phyloP scores from a whole-genome alignment of 2,113 vertebrate species.

The Ramphastos sulfuratus region DNA sequence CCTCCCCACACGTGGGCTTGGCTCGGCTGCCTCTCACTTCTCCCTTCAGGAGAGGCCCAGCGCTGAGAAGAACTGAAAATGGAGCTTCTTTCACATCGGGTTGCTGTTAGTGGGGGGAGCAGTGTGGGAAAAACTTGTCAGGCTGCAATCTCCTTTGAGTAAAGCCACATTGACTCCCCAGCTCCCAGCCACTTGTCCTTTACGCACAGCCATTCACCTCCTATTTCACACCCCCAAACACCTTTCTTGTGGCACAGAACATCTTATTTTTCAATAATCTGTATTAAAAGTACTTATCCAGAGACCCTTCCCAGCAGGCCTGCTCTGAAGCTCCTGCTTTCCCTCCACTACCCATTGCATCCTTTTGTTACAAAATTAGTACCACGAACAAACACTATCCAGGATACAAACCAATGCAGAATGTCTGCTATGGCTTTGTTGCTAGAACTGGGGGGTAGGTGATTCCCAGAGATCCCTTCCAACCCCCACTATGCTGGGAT shows the following conservation, averaged over 20 bases:
- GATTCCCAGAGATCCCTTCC: no score
- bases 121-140: neutral
- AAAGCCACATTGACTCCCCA: constrained; percentile 12
- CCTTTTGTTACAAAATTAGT: neutral
- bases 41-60: neutral
- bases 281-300: neutral
- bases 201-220: neutral
- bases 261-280: neutral
- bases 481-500: no score
- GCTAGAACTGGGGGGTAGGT: neutral
- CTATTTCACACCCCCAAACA: neutral
- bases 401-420: neutral
- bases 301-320: neutral
- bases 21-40: neutral
- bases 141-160: neutral
- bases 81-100: neutral
- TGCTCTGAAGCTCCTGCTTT: neutral
- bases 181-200: neutral
- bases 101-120: fast-evolving
- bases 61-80: neutral
- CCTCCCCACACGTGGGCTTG: fast-evolving
- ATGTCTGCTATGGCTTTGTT: neutral
- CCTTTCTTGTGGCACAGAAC: neutral
- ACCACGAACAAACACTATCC: fast-evolving
- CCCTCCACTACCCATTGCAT: neutral